Base-by-base conservation (phyloP, 2,113 vertebrate species). In the Lota lota region DNA sequence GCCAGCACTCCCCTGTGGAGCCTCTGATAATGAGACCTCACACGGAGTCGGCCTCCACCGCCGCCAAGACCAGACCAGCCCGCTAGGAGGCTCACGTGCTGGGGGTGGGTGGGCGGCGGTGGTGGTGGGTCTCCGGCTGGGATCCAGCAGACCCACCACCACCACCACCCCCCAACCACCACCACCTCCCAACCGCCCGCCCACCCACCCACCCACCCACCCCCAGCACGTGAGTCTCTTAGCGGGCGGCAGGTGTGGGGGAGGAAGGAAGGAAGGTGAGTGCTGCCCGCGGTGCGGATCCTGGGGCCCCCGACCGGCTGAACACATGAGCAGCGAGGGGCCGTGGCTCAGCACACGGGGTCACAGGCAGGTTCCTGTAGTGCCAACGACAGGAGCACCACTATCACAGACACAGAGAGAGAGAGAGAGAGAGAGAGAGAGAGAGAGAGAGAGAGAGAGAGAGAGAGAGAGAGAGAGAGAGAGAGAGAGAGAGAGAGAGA, bases 21-120 rank as follows among this genome's bases (percentile, higher is more conserved):
- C 77, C 88, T 87, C 86, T 89, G 87, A 92, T 78, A 91, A 91
- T 82, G 84, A 92, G 93, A 93, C 91, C 93, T 93, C 93, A 94
- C 92, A 93, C 88, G 66, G 81, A 87, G 90, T 22, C 58, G 70
- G 69, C 73, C 72, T 83, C 76, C 76, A 82, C 71, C 83, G 76
- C 79, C 79, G 75, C 83, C 74, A 72, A 73, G 78, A 63, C 80
- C 64, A 54, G 69, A 75, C 66, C 77, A 77, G 85, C 77, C 78
- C 77, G 79, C 70, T 33, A 33, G 28, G 4, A 6, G 28, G 28
- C 28, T 33, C 81, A 33, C 28, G 28, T 33, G 28, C 28, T 33
- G 28, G 4, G 28, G 28, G 28, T 33, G 28, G 28, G 28, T 6
- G 28, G 1, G 4, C 28, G 28, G 28, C 7, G 28, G 28, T 33